Base-by-base conservation (phyloP, 1,140 invertebrate genomes). In the Drosophila neocordata region DNA sequence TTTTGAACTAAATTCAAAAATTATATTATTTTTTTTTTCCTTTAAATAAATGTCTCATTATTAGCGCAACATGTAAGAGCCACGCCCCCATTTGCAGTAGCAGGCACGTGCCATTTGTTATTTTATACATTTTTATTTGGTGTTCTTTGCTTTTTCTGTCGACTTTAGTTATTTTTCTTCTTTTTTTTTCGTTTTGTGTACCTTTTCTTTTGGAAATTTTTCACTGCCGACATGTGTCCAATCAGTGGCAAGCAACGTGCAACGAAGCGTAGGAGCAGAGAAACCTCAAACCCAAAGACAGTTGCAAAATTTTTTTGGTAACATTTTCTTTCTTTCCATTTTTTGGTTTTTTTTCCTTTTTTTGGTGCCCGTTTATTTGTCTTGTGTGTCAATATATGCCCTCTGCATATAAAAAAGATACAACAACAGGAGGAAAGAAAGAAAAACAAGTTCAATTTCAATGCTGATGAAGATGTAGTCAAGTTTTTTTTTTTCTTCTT, bases 31-130 rank as follows among this genome's bases (percentile, higher is more conserved):
- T 24, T 24, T 24, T 70, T 20, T 63, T 67, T 68, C 74, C 74
- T 75, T 75, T 74, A 75, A 75, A 75, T 75, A 75, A 75, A 74
- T 74, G 72, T 75, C 72, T 75, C 72, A 75, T 75, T 75, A 75
- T 75, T 51, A 67, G 70, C 31, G 27, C 53, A 27, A 56, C 24
- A 56, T 56, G 48, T 71, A 24, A 53, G 31, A 56, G 22, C 35
- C 57, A 70, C 68, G 63, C 68, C 56, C n/a, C 34, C 22, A 48
- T 52, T 48, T 3, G 41, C 37, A 41, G 41, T 31, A 41, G 27
- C 57, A 57, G 57, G 60, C 72, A 75, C 72, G 72, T 75, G 72
- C 71, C 72, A 52, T 65, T 52, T 74, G 56, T 31, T 38, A 31
- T 8, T 48, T 48, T 48, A 48, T 48, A 48, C 41, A 48, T 48